Percentiles rank a stretch among this genome's conserved stretches.
Evolutionary conservation across 2,797 vertebrate species (phyloP).

Genomic region (Phrynocephalus guinanensis): DNA sequence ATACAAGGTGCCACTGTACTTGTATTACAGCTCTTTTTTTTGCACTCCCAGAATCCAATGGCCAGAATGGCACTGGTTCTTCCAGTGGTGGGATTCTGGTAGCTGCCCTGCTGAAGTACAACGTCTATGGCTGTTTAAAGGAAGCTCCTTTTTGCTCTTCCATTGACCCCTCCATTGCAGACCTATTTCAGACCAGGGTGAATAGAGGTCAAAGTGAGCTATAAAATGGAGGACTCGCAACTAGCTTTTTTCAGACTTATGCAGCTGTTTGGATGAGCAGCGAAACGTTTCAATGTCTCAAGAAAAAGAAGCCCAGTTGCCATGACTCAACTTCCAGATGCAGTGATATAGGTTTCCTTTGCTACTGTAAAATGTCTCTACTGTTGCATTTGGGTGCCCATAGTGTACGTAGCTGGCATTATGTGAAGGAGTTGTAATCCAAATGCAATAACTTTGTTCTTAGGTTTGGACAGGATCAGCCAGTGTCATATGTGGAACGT

Average conservation of each 20-base stretch:
- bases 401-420: no score
- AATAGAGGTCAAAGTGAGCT: no score
- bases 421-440: not conserved
- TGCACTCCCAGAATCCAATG: not conserved
- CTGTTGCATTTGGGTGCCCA: not conserved
- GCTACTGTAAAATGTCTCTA: not conserved
- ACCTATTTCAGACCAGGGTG: no score
- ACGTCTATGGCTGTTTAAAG: not conserved
- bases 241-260: no score
- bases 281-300: no score
- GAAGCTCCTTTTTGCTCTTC: not conserved
- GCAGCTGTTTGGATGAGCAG: no score
- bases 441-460: conserved; percentile 9
- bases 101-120: no score
- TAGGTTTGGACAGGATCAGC: conserved; percentile 73
- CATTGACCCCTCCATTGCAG: not conserved
- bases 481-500: conserved; percentile 77
- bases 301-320: no score
- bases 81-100: no score
- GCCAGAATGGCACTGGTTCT: no score
- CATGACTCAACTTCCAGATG: no score
- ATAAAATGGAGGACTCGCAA: no score
- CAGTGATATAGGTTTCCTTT: not conserved
- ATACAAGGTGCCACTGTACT: not conserved
- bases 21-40: not conserved